Conservation (phyloP, 2,113 vertebrate species). For the Pampusana beccarii region DNA sequence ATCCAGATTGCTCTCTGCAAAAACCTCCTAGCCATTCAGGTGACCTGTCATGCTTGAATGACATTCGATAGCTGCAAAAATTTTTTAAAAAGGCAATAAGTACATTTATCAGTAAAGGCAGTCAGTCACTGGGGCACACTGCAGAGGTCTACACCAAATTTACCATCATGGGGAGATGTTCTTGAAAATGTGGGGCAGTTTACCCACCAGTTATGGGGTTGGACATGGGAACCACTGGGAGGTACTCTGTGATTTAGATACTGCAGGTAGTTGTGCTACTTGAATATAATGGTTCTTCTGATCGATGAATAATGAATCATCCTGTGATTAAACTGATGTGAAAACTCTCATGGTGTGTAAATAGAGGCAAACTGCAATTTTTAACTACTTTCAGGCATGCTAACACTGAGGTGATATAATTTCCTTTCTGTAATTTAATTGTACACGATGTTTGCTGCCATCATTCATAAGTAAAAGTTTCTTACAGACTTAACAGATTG, state of each 20-base stretch:
- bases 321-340: background rate
- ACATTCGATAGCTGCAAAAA: background rate
- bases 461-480: slow-evolving; percentile 28
- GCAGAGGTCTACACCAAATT: background rate
- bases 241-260: background rate
- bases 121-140: background rate
- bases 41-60: background rate
- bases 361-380: background rate
- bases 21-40: background rate
- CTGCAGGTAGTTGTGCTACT: background rate
- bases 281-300: background rate
- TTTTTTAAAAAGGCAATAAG: background rate
- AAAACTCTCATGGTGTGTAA: background rate
- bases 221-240: background rate
- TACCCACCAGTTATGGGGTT: background rate
- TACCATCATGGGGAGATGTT: accelerated
- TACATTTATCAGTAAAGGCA: background rate
- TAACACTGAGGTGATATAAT: background rate
- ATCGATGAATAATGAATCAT: background rate
- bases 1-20: background rate
- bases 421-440: background rate
- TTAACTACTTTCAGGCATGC: background rate
- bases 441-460: background rate
- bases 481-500: slow-evolving; percentile 55
- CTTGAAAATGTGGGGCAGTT: background rate